Base-by-base conservation (phyloP, 2,888 invertebrate genomes). In the Zeuzera pyrina region DNA sequence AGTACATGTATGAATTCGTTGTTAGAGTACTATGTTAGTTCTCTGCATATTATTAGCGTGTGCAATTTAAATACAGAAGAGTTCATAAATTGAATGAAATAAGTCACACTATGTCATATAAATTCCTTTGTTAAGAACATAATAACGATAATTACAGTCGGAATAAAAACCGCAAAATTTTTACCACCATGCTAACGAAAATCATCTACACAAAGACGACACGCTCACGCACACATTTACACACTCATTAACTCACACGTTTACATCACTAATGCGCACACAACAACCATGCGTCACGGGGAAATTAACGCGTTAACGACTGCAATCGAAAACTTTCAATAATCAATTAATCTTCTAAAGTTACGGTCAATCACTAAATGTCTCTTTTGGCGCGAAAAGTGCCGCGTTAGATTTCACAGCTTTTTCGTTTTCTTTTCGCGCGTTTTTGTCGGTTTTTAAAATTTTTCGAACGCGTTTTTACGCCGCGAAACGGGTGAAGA, bases 171-270 rank as follows among this genome's bases (percentile, higher is more conserved):
- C n/a, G n/a, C n/a, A n/a, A n/a, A n/a, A n/a, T n/a, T n/a, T n/a
- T n/a, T 11, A 12, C 12, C 12, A 43, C 50, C 67, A 67, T 66
- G 64, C 67, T 38, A 61, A 46, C 57, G 10, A 28, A 28, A 15
- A 15, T 6, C 15, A 23, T 15, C 50, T 52, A 56, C 53, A 61
- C 56, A 67, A 56, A 65, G 63, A 64, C 57, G 63, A 51, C 47
- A 45, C 30, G 28, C 29, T 19, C 41, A 63, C 64, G 50, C 77
- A 74, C 81, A 79, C 79, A 62, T 22, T 31, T 52, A 52, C 57
- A 51, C 57, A 63, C 71, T 79, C 76, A 79, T 78, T 83, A 79
- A 66, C 60, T 48, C 19, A 73, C 79, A 81, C 79, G 77, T 77
- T 76, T 72, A 77, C 76, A 76, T 74, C 69, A 72, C 73, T 67